These are phyloP conservation scores for Punctoribates punctum DNA, from an alignment of 2,888 invertebrate genomes.

Conservation along the genomic window DNA sequence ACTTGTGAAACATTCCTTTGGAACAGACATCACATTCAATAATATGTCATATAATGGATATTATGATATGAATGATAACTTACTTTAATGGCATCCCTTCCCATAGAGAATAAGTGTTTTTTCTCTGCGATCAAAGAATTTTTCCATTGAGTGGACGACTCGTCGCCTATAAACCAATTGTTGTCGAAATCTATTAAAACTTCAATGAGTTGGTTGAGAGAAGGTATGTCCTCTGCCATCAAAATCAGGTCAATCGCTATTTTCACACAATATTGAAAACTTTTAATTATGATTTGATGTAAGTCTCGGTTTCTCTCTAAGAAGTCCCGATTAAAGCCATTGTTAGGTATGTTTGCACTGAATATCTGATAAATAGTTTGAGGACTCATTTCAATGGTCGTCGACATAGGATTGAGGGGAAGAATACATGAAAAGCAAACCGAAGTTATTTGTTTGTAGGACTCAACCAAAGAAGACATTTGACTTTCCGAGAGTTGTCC, in stretches of 20 bases:
- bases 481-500: not conserved
- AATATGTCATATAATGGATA: not conserved
- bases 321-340: not conserved
- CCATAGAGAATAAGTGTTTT: conserved; percentile 53
- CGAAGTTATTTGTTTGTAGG: conserved; percentile 18
- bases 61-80: not conserved
- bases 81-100: conserved; percentile 48
- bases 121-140: conserved; percentile 52
- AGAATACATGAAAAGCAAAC: conserved; percentile 25
- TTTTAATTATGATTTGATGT: conserved; percentile 37
- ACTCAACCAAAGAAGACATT: not conserved
- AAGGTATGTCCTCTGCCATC: conserved; percentile 50
- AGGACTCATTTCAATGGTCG: not conserved
- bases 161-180: conserved; percentile 55
- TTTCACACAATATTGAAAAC: conserved; percentile 54
- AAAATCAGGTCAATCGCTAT: conserved; percentile 56
- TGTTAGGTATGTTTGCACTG: conserved; percentile 11
- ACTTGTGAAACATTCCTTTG: conserved; percentile 53
- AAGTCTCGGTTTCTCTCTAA: conserved; percentile 36
- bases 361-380: conserved; percentile 33
- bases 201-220: conserved; percentile 52
- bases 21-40: not conserved
- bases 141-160: conserved; percentile 53
- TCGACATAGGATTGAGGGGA: not conserved
- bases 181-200: conserved; percentile 53